Conservation (phyloP, 2,113 vertebrate species). For the Megatriorchis doriae region DNA sequence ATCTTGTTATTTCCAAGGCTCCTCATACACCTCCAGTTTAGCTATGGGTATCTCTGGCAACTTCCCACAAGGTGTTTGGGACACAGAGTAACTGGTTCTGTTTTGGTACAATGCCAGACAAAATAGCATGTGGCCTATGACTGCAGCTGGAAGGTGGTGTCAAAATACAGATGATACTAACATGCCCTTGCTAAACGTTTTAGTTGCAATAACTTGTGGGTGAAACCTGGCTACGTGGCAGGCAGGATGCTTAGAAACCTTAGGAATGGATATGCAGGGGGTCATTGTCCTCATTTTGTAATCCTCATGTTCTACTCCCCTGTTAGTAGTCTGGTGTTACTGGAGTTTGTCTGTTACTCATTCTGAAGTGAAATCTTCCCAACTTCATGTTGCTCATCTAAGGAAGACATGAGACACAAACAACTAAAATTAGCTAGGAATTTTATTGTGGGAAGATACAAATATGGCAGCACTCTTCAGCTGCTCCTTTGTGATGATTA, state of each 20-base stretch:
- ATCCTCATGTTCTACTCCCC: neutral
- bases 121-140: neutral
- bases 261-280: neutral
- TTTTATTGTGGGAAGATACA: slow-evolving; percentile 37
- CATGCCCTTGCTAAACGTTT: neutral
- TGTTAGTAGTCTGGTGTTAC: neutral
- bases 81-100: neutral
- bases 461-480: slow-evolving; percentile 34
- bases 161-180: neutral
- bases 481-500: slow-evolving; percentile 47
- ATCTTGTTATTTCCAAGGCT: rapidly evolving
- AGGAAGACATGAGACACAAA: neutral
- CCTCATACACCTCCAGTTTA: neutral
- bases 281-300: neutral
- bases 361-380: neutral
- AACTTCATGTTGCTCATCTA: neutral
- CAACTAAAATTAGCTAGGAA: slow-evolving; percentile 26
- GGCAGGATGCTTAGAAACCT: neutral
- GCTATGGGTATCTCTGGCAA: neutral
- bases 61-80: neutral
- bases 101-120: neutral
- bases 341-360: neutral
- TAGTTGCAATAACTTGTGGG: neutral
- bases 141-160: neutral
- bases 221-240: neutral